Base-by-base conservation (phyloP, 2,797 vertebrate genomes). In the Siniperca undulata region DNA sequence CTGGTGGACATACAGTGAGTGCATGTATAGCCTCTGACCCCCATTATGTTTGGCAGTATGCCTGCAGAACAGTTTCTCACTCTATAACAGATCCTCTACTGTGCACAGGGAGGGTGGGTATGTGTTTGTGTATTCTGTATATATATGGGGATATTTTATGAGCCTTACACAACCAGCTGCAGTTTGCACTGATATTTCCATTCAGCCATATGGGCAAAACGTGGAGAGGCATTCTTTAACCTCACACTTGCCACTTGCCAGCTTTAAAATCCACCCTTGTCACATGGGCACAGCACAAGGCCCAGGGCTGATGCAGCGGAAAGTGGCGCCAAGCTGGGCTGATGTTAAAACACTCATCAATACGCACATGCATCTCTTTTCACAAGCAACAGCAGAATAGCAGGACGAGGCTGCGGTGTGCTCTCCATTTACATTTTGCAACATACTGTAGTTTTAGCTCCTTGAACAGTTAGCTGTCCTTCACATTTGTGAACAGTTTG, bases 111-210 rank as follows among this genome's bases (percentile, higher is more conserved):
- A 38, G 17, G 1, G 53, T 4, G 9, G 24, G 48, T 19, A 2
- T 56, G 53, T 48, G 30, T 73, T 48, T 78, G 30, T 58, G 40
- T 52, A 53, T 5, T 0, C 30, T 38, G 38, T 64, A n/a, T 44
- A 10, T 56, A 42, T 48, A 38, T 50, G n/a, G 36, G 60, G 70
- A 12, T 72, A 22, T 67, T 85, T 87, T 50, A 82, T 69, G 53
- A 79, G 40, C 19, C 61, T 82, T 77, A 85, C 11, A 56, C 74
- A 89, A 88, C 69, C 44, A 66, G 72, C 83, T 75, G 80, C 80
- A 86, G 72, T 86, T 91, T 75, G 67, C 76, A 90, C 91, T 90
- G 83, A 92, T 87, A 81, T 92, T 92, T 93, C 87, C 88, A 82
- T 83, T 76, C 65, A 83, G 82, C 77, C 75, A 52, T 83, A 85